Evolutionary conservation across 2,113 vertebrate genomes (phyloP).

Genomic region (Phrynocephalus versicolor): DNA sequence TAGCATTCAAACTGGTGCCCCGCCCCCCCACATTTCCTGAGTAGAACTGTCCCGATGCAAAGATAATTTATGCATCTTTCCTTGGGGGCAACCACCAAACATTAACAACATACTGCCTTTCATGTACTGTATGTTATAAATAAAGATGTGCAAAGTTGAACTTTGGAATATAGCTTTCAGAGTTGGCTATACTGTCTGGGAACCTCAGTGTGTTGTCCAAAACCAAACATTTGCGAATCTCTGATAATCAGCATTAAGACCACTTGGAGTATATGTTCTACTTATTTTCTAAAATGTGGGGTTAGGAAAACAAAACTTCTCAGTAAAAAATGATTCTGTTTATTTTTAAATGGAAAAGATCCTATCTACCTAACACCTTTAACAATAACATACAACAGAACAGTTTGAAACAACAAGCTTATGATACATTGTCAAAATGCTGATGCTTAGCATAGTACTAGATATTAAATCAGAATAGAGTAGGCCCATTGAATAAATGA

Average conservation of each 20-base stretch:
- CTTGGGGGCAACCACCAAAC: neutral
- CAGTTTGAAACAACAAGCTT: neutral
- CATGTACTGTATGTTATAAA: neutral
- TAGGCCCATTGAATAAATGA: too few species aligned
- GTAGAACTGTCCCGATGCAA: neutral
- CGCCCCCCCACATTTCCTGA: neutral
- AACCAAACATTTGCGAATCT: too few species aligned
- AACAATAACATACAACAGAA: slow-evolving; percentile 39
- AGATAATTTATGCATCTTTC: neutral
- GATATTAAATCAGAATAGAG: too few species aligned
- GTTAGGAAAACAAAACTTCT: slow-evolving; percentile 16
- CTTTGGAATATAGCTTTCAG: too few species aligned
- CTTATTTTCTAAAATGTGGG: neutral
- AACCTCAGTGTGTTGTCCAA: too few species aligned
- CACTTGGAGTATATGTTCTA: neutral
- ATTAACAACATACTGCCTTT: neutral
- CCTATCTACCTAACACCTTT: neutral
- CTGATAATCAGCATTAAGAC: neutral
- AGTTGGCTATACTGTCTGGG: too few species aligned
- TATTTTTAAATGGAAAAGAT: slow-evolving; percentile 21
- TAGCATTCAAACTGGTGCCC: neutral
- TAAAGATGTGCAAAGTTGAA: too few species aligned
- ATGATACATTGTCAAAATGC: too few species aligned
- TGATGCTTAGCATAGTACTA: too few species aligned
- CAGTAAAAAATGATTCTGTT: neutral